Base-by-base conservation (phyloP, 2,797 vertebrate genomes). In the Melanotaenia boesemani region DNA sequence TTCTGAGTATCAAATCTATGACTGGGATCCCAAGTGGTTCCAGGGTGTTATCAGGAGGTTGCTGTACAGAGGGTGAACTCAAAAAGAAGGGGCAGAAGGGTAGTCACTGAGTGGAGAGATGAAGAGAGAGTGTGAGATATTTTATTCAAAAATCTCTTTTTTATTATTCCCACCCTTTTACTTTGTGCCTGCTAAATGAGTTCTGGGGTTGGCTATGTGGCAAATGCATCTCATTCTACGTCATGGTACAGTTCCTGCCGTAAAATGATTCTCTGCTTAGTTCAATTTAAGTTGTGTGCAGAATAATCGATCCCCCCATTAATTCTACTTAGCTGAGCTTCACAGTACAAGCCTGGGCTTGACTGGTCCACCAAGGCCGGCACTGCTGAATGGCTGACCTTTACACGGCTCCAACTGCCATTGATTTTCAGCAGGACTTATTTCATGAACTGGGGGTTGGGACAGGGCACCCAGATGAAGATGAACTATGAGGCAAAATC, bases 351-450 rank as follows among this genome's bases (percentile, higher is more conserved):
- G 93, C 90, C 83, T 70, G 84, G 87, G 90, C 91, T 91, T 81
- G 88, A 92, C 91, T 85, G 85, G 87, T 87, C 91, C 92, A 91
- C 92, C 89, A 91, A 94, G 94, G 91, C 93, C 92, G 86, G 83
- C 77, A 87, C 88, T 83, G 90, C 93, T 89, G 90, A 93, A 90
- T 82, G 86, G 90, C 92, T 95, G 94, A 95, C 95, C 94, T 95
- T 95, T 94, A 94, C 91, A 92, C 77, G 84, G 89, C 92, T 93
- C 77, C 85, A 83, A 86, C 91, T 86, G 80, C 85, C 93, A 95
- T 95, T 94, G 94, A 95, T 95, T 95, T 95, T 95, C 91, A 91
- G 92, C 91, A 93, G 94, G 94, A 95, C 94, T 95, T 95, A 94
- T 95, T 95, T 95, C 92, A 95, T 95, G 93, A 94, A 91, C 87